phyloP scores from a whole-genome alignment of 2,888 invertebrate species.

The Chalcosyrphus nemorum region DNA sequence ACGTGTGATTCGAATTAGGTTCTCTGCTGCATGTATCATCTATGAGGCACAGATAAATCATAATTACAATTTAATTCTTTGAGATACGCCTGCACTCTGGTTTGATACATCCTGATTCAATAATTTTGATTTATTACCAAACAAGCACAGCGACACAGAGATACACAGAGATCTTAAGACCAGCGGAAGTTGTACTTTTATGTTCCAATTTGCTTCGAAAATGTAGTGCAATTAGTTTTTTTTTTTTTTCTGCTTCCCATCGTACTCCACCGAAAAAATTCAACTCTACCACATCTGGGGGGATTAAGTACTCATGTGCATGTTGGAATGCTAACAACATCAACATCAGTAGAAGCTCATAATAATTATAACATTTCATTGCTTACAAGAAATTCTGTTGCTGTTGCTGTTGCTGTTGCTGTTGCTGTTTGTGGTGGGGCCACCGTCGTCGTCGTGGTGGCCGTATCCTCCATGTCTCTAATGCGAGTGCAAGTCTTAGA shows the following conservation, averaged over 20 bases:
- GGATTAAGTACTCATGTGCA: slow-evolving; percentile 63
- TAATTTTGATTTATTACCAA: slow-evolving; percentile 1
- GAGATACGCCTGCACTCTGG: background rate
- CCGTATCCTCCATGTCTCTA: slow-evolving; percentile 16
- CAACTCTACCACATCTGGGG: too few relatives aligned
- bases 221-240: slow-evolving; percentile 52
- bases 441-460: slow-evolving; percentile 6
- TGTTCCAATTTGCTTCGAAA: slow-evolving; percentile 57
- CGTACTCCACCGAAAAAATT: background rate
- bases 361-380: slow-evolving; percentile 58
- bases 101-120: slow-evolving; percentile 11
- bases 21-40: background rate
- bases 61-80: background rate
- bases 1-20: slow-evolving; percentile 9
- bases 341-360: slow-evolving; percentile 16
- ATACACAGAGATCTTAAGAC: slow-evolving; percentile 11
- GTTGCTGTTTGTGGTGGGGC: too few relatives aligned
- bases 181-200: slow-evolving; percentile 47
- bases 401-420: slow-evolving; percentile 12
- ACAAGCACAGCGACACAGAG: background rate
- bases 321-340: slow-evolving; percentile 65
- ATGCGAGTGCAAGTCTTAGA: background rate
- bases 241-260: too few relatives aligned
- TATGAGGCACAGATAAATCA: background rate
- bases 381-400: slow-evolving; percentile 26